These are phyloP conservation scores for Lepidocyrtinus sp. DNA, from an alignment of 2,888 invertebrate genomes.

Conservation along the genomic window DNA sequence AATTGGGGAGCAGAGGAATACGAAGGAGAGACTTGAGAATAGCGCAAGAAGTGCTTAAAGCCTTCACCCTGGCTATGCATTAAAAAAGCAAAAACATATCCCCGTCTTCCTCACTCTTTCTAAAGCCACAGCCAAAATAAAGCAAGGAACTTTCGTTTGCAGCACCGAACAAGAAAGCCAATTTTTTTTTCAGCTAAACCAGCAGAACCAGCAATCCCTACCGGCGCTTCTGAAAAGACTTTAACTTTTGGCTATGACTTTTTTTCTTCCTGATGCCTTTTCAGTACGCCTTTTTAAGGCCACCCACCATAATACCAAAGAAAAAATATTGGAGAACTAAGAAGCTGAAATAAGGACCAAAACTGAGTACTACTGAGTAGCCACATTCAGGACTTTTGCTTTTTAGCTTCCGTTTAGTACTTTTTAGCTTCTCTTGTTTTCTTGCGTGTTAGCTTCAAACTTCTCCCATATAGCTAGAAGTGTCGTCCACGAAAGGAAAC, in stretches of 20 bases:
- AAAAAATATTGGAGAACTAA: conserved; percentile 22
- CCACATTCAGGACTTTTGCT: conserved; percentile 35
- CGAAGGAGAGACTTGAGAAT: conserved; percentile 15
- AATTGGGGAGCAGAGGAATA: too few species aligned
- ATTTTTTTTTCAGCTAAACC: conserved; percentile 12
- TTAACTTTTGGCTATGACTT: too few species aligned
- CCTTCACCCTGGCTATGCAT: not conserved
- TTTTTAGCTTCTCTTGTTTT: conserved; percentile 25
- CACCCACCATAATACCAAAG: conserved; percentile 40
- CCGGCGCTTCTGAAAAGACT: conserved; percentile 21
- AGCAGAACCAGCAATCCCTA: conserved; percentile 37
- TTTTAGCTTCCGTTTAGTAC: not conserved
- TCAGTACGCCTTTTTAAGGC: conserved; percentile 22
- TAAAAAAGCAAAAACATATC: conserved; percentile 8
- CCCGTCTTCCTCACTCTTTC: not conserved
- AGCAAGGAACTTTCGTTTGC: conserved; percentile 1
- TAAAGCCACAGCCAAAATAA: conserved; percentile 9
- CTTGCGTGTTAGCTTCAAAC: conserved; percentile 22
- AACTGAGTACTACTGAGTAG: too few species aligned
- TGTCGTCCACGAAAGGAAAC: conserved; percentile 28
- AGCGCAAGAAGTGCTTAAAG: conserved; percentile 5
- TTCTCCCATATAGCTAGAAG: conserved; percentile 12
- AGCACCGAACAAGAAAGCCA: not conserved
- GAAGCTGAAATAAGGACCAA: not conserved
- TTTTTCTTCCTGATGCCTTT: conserved; percentile 3